Evolutionary conservation across 1,140 invertebrate genomes (phyloP).

Genomic region (Nymphalis io): DNA sequence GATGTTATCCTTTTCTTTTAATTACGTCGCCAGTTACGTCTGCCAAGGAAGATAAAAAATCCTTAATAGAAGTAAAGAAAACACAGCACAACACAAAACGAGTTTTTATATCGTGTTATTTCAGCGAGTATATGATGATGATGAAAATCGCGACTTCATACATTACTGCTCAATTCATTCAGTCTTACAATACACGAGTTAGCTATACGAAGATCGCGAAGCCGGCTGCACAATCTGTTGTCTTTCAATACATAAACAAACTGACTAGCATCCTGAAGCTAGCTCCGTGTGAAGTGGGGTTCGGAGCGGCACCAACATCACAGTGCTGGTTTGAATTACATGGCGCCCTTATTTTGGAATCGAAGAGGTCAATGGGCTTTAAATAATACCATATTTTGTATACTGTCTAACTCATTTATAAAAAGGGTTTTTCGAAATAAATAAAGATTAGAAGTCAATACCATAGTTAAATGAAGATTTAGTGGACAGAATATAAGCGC

Average conservation of each 20-base stretch:
- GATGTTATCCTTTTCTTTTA: constrained; percentile 7
- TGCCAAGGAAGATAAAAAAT: too few relatives aligned
- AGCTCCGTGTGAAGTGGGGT: constrained; percentile 47
- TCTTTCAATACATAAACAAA: constrained; percentile 79
- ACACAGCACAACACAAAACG: constrained; percentile 33
- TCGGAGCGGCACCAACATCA: constrained; percentile 21
- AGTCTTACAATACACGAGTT: constrained; percentile 56
- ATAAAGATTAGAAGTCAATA: constrained; percentile 24
- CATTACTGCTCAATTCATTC: constrained; percentile 54
- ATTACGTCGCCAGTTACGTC: constrained; percentile 3
- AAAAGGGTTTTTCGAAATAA: background rate
- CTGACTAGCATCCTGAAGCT: constrained; percentile 67
- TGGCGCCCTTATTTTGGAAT: constrained; percentile 10
- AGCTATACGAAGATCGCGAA: constrained; percentile 52
- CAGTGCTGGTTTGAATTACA: constrained; percentile 29
- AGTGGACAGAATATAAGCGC: constrained; percentile 60
- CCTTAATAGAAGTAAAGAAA: background rate
- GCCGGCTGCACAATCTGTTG: constrained; percentile 76
- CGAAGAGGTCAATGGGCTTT: background rate
- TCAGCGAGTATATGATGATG: constrained; percentile 31
- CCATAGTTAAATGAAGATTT: constrained; percentile 39
- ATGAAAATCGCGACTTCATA: constrained; percentile 33
- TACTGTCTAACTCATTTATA: background rate
- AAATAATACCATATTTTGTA: constrained; percentile 14
- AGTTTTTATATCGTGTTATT: constrained; percentile 27